phyloP scores from a whole-genome alignment of 2,888 invertebrate genomes.

The Agrochola lota region DNA sequence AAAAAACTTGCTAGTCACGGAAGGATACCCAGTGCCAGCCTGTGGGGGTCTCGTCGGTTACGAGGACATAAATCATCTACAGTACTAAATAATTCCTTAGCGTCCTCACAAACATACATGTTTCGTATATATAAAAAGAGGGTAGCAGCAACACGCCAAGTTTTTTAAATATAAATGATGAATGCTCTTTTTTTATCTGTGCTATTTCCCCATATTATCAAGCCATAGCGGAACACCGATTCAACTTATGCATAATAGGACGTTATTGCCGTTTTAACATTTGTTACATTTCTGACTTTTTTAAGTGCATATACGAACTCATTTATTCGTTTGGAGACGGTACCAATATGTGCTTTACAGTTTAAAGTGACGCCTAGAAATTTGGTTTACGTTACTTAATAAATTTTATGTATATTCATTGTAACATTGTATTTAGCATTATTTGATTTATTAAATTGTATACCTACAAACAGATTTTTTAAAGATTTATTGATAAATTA shows the following conservation, averaged over 20 bases:
- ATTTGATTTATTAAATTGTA: no score
- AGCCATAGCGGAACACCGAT: not conserved
- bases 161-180: not conserved
- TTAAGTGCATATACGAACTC: not conserved
- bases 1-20: no score
- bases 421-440: no score
- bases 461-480: no score
- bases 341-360: not conserved
- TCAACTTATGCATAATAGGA: not conserved
- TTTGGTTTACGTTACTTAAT: no score
- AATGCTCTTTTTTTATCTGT: not conserved
- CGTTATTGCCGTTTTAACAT: not conserved
- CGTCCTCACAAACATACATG: no score
- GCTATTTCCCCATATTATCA: not conserved
- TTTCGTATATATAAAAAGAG: not conserved
- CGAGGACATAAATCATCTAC: no score
- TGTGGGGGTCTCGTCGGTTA: no score
- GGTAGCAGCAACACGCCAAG: not conserved
- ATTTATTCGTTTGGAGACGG: not conserved
- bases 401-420: no score
- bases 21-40: no score
- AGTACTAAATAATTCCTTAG: no score
- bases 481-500: no score
- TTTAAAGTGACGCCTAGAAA: not conserved
- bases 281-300: not conserved